Base-by-base conservation (phyloP, 92 coral and sea anemone genomes). In the Blastomussa wellsi region DNA sequence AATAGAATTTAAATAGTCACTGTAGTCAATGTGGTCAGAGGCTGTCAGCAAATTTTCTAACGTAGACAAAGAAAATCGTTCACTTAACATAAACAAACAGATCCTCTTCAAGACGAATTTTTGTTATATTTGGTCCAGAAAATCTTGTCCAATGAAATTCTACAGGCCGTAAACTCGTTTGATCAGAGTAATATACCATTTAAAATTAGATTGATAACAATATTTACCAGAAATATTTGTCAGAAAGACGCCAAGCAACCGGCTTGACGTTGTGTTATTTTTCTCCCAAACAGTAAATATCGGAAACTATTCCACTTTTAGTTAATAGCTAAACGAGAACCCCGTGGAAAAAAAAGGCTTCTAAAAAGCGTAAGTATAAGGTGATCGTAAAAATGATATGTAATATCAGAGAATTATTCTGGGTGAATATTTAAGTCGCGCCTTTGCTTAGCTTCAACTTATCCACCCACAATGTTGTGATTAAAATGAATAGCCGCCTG, bases 201-300 rank as follows among this genome's bases (percentile, higher is more conserved):
- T 35, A 70, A 35, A 82, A 71, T n/a, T 48, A 12, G 9, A 71
- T n/a, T n/a, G n/a, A 44, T n/a, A 41, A 22, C 31, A 48, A 65
- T 44, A 55, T 55, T 19, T 60, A 28, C 35, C 14, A 1, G 51
- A 24, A 14, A 13, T 26, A 53, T 15, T 9, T 20, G 68, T 41
- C 74, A n/a, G 55, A 31, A 14, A 31, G 84, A 47, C 75, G 42
- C 47, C 53, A 48, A n/a, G 47, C 19, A 67, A 15, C 84, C n/a
- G n/a, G 31, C 28, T 53, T 82, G 76, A 33, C 8, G 15, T 15
- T 20, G 55, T 29, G 9, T 82, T 31, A 17, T 65, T 28, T 76
- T 71, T 72, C 41, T 51, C 31, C 76, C 77, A 15, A 16, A 82
- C 70, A 78, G 55, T 24, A 82, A 71, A 52, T 48, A 52, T 36